phyloP scores from a whole-genome alignment of 2,113 vertebrate species.

The Pangasianodon gigas region DNA sequence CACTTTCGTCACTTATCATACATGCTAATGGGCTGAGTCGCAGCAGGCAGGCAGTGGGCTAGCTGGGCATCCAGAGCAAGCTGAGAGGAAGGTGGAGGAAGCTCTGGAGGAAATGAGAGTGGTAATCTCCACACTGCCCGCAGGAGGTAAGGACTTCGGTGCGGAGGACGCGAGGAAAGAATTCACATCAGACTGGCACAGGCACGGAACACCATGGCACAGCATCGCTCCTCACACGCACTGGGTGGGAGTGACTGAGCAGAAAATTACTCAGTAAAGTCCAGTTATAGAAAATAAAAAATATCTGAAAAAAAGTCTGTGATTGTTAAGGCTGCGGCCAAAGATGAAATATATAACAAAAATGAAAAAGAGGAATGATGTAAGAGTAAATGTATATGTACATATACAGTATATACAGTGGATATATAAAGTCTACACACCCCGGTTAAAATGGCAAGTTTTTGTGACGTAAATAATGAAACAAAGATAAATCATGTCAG shows the following conservation, averaged over 20 bases:
- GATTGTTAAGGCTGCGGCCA: not conserved
- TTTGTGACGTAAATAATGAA: not conserved
- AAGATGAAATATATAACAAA: not conserved
- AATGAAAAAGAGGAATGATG: not conserved
- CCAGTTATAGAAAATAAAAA: slow-evolving; percentile 12
- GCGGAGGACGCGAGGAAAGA: slow-evolving; percentile 35
- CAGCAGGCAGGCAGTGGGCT: slow-evolving; percentile 48
- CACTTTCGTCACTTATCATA: slow-evolving; percentile 55
- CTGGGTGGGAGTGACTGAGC: slow-evolving; percentile 36
- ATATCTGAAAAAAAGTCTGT: not conserved
- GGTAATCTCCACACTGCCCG: slow-evolving; percentile 36
- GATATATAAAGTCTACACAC: not conserved
- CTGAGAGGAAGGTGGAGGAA: slow-evolving; percentile 43
- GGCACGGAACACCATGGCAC: slow-evolving; percentile 41
- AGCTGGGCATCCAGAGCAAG: slow-evolving; percentile 35
- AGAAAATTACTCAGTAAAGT: slow-evolving; percentile 41
- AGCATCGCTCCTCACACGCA: slow-evolving; percentile 21
- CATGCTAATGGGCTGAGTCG: slow-evolving; percentile 59
- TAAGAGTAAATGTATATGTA: not conserved
- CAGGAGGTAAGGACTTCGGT: slow-evolving; percentile 41
- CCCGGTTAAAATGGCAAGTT: not conserved
- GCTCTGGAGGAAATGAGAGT: slow-evolving; percentile 43
- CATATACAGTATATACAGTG: not conserved
- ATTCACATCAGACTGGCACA: slow-evolving; percentile 38
- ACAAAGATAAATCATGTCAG: not conserved